Evolutionary conservation across 2,888 invertebrate species (phyloP).

Genomic region (Drosophila affinis): DNA sequence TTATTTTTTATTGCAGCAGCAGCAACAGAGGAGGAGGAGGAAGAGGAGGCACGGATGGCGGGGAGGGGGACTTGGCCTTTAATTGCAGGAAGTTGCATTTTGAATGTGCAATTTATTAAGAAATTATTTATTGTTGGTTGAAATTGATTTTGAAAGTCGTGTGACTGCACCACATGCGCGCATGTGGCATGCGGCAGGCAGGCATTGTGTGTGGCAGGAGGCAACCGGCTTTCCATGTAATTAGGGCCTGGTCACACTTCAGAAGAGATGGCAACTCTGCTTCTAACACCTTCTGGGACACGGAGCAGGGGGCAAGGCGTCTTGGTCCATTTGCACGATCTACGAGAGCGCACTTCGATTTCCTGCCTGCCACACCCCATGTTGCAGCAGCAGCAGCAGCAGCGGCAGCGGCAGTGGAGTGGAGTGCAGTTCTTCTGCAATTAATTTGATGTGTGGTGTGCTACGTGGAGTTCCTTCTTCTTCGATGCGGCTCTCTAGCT

Average conservation of each 20-base stretch:
- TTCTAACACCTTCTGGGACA: constrained; percentile 61
- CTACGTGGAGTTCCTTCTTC: constrained; percentile 9
- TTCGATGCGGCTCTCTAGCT: constrained; percentile 67
- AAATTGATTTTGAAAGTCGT: constrained; percentile 76
- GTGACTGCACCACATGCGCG: constrained; percentile 47
- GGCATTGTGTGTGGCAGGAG: constrained; percentile 37
- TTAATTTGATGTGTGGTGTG: constrained; percentile 68
- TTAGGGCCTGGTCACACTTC: constrained; percentile 41
- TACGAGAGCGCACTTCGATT: constrained; percentile 57
- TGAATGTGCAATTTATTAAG: constrained; percentile 74
- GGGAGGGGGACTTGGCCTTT: constrained; percentile 49
- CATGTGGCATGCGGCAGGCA: constrained; percentile 40
- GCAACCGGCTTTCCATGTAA: constrained; percentile 45
- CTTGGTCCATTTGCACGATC: constrained; percentile 49
- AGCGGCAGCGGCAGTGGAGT: neutral
- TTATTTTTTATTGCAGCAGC: constrained; percentile 68
- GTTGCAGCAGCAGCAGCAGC: constrained; percentile 6
- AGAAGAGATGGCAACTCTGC: constrained; percentile 40
- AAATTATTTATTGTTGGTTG: constrained; percentile 71
- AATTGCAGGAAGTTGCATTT: constrained; percentile 76
- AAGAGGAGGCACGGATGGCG: neutral
- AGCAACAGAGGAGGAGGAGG: constrained; percentile 5
- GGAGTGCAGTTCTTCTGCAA: constrained; percentile 46
- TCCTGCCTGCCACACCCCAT: constrained; percentile 68
- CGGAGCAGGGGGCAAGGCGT: neutral